These are phyloP conservation scores for Macrophya alboannulata DNA, from an alignment of 2,888 invertebrate species.

Conservation along the genomic window DNA sequence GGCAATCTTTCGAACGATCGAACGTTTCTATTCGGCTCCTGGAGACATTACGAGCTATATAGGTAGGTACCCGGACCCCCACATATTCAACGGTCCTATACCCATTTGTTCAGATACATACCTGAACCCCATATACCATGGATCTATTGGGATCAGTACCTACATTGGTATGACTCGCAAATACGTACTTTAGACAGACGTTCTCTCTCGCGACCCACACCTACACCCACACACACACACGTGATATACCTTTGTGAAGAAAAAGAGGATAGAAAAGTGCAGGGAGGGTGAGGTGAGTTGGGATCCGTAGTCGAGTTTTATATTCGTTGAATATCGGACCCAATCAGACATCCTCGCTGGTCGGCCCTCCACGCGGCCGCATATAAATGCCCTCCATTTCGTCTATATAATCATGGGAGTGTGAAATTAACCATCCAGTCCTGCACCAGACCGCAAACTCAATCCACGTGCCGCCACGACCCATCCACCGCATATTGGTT, in stretches of 20 bases:
- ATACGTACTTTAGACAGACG: slow-evolving; percentile 24
- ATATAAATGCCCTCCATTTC: slow-evolving; percentile 77
- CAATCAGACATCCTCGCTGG: slow-evolving; percentile 69
- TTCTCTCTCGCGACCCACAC: not conserved
- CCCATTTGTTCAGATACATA: slow-evolving; percentile 47
- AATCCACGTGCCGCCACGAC: slow-evolving; percentile 60
- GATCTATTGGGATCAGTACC: not conserved
- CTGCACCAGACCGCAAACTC: slow-evolving; percentile 74
- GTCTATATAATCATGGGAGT: slow-evolving; percentile 78
- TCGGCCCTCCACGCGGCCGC: slow-evolving; percentile 65
- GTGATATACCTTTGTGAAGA: slow-evolving; percentile 46
- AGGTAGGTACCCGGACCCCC: slow-evolving; percentile 22
- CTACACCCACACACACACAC: slow-evolving; percentile 51
- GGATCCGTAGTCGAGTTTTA: slow-evolving; percentile 57
- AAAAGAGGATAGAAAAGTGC: slow-evolving; percentile 25
- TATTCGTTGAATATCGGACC: slow-evolving; percentile 70
- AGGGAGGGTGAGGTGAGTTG: slow-evolving; percentile 56
- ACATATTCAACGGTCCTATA: slow-evolving; percentile 49
- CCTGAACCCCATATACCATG: not conserved
- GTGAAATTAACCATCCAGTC: slow-evolving; percentile 78
- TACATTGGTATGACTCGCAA: slow-evolving; percentile 33
- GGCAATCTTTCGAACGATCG: slow-evolving; percentile 75
- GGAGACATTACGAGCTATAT: slow-evolving; percentile 45
- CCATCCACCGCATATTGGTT: slow-evolving; percentile 52
- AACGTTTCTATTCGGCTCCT: slow-evolving; percentile 71